Conservation (phyloP, 2,113 vertebrate species). For the Sceloporus tristichus region DNA sequence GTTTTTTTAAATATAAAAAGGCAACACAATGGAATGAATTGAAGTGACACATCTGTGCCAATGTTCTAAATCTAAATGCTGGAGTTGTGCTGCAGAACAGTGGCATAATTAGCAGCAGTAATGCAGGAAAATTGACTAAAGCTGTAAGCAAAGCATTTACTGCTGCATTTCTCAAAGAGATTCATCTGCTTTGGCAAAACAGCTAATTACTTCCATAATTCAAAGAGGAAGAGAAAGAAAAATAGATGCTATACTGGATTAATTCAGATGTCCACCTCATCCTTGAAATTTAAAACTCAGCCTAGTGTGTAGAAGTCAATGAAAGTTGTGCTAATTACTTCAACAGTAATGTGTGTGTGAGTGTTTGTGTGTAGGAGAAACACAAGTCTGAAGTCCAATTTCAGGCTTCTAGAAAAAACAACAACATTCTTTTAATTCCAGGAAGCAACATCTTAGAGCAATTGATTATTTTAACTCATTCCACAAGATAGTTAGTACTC, state of each 20-base stretch:
- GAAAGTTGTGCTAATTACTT: constrained; percentile 33
- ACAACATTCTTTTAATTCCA: constrained; percentile 25
- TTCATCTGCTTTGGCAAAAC: constrained; percentile 58
- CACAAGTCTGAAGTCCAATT: not conserved
- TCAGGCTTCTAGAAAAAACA: not conserved
- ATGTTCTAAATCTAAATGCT: constrained; percentile 11
- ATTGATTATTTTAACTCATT: constrained; percentile 19
- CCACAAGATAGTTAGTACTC: constrained; percentile 4
- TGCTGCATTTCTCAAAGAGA: constrained; percentile 30
- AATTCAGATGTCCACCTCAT: constrained; percentile 52
- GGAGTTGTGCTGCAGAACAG: not conserved
- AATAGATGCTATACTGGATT: constrained; percentile 29
- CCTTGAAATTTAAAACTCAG: constrained; percentile 49
- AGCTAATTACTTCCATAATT: constrained; percentile 55
- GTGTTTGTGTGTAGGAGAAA: not conserved
- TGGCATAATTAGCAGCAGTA: constrained; percentile 23
- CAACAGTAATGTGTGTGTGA: not conserved
- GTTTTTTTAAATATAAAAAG: constrained; percentile 37
- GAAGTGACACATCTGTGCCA: not conserved
- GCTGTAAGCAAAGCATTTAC: constrained; percentile 37
- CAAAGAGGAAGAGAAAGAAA: constrained; percentile 35
- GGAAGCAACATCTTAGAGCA: constrained; percentile 24
- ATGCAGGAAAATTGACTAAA: constrained; percentile 30
- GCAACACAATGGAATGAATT: constrained; percentile 23
- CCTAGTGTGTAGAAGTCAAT: constrained; percentile 46